Conservation (phyloP, 2,113 vertebrate species). For the Physeter macrocephalus region DNA sequence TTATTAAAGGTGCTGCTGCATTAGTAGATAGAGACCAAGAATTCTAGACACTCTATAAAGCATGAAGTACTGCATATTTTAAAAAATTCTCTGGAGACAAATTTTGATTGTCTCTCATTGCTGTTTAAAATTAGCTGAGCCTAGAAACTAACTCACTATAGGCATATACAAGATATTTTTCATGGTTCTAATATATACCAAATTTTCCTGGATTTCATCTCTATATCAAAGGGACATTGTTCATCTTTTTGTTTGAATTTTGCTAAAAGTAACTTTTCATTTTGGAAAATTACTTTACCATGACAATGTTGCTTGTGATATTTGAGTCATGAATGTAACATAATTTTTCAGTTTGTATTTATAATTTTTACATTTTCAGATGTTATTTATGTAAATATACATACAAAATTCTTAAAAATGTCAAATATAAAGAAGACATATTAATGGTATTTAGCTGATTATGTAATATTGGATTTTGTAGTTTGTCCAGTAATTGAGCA, state of each 20-base stretch:
- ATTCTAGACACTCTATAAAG: not conserved
- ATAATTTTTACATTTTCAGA: not conserved
- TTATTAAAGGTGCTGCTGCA: not conserved
- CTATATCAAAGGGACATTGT: not conserved
- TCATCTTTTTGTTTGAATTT: not conserved
- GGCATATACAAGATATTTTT: not conserved
- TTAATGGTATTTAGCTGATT: not conserved
- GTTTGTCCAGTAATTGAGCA: not conserved
- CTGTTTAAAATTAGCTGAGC: not conserved
- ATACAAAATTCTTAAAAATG: not conserved
- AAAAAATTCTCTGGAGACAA: not conserved
- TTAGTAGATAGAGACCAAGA: not conserved
- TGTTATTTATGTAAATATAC: not conserved
- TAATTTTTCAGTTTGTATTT: not conserved
- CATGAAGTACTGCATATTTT: not conserved
- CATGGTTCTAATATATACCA: not conserved
- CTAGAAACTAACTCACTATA: not conserved
- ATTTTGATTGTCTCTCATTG: not conserved
- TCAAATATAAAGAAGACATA: not conserved
- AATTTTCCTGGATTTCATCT: not conserved
- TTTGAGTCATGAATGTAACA: not conserved
- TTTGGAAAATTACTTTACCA: not conserved
- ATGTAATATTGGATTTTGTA: not conserved
- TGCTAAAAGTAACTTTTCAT: not conserved
- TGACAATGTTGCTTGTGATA: not conserved